These are phyloP conservation scores for Drosophila varians DNA, from an alignment of 1,140 invertebrate species.

Conservation along the genomic window DNA sequence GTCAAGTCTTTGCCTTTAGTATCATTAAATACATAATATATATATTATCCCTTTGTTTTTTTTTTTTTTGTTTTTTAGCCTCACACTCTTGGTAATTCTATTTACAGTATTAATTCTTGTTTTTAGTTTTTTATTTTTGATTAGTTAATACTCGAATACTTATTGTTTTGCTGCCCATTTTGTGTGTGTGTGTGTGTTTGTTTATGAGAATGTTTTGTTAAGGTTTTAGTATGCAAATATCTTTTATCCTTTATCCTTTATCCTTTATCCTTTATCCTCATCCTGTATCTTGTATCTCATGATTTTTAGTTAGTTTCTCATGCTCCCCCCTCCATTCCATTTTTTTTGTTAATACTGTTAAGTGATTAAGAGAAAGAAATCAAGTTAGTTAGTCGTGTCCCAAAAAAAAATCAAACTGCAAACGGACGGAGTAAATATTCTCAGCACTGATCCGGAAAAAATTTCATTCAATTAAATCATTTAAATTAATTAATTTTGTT, in stretches of 20 bases:
- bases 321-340: neutral
- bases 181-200: conserved; percentile 1
- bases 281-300: too few relatives aligned
- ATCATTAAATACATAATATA: conserved; percentile 36
- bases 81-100: conserved; percentile 44
- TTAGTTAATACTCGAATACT: conserved; percentile 58
- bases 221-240: conserved; percentile 3
- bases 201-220: neutral
- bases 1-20: conserved; percentile 66
- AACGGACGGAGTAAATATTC: conserved; percentile 58
- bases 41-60: neutral
- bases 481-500: neutral
- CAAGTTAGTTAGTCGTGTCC: conserved; percentile 10
- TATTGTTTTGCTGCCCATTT: conserved; percentile 19
- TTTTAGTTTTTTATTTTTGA: conserved; percentile 16
- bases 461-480: neutral
- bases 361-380: conserved; percentile 28
- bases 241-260: conserved; percentile 8
- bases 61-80: neutral
- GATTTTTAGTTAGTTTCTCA: too few relatives aligned
- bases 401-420: conserved; percentile 34
- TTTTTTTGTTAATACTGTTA: conserved; percentile 52
- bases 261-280: too few relatives aligned
- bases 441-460: neutral
- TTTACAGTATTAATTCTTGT: conserved; percentile 45